Percentiles rank a stretch among this genome's conserved stretches.
Conservation (phyloP, 1,140 invertebrate species). For the Calephelis virginiensis region DNA sequence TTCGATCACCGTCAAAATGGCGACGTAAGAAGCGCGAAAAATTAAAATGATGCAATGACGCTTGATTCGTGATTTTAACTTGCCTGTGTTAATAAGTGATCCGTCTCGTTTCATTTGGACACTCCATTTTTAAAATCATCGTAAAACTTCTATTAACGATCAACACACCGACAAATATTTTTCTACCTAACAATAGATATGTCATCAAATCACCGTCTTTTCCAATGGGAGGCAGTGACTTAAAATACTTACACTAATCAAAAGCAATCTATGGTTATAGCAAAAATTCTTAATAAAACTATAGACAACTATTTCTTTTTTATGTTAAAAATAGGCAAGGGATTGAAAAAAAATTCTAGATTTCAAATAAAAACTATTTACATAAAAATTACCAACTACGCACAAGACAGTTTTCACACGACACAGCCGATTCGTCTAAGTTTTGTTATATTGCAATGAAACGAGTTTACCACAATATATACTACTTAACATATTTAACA, state of each 20-base stretch:
- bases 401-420: conserved; percentile 65
- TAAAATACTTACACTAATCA: conserved; percentile 42
- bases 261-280: conserved; percentile 27
- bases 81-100: conserved; percentile 19
- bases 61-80: conserved; percentile 1
- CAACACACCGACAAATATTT: conserved; percentile 64
- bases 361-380: conserved; percentile 48
- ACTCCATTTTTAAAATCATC: conserved; percentile 7
- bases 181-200: conserved; percentile 75
- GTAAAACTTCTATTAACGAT: conserved; percentile 30
- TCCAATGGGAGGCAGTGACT: conserved; percentile 63
- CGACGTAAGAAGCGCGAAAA: conserved; percentile 26
- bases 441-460: conserved; percentile 67
- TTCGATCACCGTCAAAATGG: conserved; percentile 28
- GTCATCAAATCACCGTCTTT: conserved; percentile 69
- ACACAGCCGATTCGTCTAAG: conserved; percentile 75
- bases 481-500: conserved; percentile 76
- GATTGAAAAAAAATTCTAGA: conserved; percentile 17
- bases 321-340: conserved; percentile 1
- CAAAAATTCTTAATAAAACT: conserved; percentile 15
- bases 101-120: conserved; percentile 7
- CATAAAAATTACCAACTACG: conserved; percentile 56
- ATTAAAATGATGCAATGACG: conserved; percentile 12
- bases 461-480: conserved; percentile 64
- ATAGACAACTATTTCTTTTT: conserved; percentile 18